Evolutionary conservation across 2,888 invertebrate genomes (phyloP).

Genomic region (Drosophila nigricruria): DNA sequence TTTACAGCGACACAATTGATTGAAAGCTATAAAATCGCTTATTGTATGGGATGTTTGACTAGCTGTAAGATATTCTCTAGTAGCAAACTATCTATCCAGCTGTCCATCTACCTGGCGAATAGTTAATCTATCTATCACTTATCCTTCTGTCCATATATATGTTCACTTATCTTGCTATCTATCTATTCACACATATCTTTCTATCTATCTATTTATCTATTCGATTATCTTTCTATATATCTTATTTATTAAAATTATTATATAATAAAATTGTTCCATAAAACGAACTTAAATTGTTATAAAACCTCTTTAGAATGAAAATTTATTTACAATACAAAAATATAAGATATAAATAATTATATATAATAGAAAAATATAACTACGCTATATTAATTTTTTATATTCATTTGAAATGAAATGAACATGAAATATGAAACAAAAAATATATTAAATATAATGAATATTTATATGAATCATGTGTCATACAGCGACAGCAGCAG

Average conservation of each 20-base stretch:
- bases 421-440: background rate
- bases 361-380: background rate
- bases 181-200: no score
- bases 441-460: background rate
- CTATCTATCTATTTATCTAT: no score
- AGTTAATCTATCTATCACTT: background rate
- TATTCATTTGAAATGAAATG: no score
- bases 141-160: background rate
- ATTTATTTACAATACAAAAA: background rate
- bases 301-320: background rate
- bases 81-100: background rate
- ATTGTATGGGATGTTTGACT: background rate
- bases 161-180: background rate
- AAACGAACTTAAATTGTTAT: no score
- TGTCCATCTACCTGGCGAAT: background rate
- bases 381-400: no score
- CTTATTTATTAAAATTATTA: no score
- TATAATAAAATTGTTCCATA: no score
- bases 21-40: constrained; percentile 3
- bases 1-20: constrained; percentile 6
- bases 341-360: no score
- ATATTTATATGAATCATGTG: constrained; percentile 1
- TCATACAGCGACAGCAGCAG: background rate
- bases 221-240: background rate
- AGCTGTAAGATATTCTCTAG: background rate